Evolutionary conservation across 2,797 vertebrate species (phyloP).

Genomic region (Liasis olivaceus): DNA sequence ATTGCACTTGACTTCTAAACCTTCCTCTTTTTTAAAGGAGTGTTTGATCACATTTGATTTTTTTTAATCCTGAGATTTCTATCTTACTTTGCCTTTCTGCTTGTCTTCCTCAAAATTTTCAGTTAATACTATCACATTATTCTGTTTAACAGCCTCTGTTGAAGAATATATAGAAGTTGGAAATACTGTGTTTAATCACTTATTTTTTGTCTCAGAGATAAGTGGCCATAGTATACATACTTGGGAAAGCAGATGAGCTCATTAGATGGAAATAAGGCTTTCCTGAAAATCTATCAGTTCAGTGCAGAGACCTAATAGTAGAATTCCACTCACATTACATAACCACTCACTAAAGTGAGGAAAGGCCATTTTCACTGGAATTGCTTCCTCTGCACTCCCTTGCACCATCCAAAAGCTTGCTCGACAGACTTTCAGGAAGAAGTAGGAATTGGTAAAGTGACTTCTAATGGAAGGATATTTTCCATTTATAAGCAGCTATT

Average conservation of each 20-base stretch:
- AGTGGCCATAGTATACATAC: not conserved
- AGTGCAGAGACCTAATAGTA: not conserved
- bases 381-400: not conserved
- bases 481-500: not conserved
- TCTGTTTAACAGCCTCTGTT: not conserved
- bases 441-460: not conserved
- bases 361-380: not conserved
- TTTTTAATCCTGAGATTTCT: not conserved
- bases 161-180: not conserved
- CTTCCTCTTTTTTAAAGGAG: not conserved
- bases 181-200: not conserved
- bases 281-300: constrained; percentile 10
- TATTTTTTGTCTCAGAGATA: not conserved
- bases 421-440: not conserved
- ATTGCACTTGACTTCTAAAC: not conserved
- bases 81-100: not conserved
- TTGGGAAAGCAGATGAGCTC: not conserved
- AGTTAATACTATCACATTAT: not conserved
- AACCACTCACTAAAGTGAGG: not conserved
- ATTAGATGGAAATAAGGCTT: not conserved
- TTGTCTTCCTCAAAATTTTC: not conserved
- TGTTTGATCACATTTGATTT: not conserved
- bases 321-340: not conserved
- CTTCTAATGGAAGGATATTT: not conserved
- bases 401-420: not conserved